A percentile compares a stretch with the other conserved stretches of the same genome.
These are phyloP conservation scores for Lampris megalopsis DNA, from an alignment of 2,113 vertebrate species.

Conservation along the genomic window DNA sequence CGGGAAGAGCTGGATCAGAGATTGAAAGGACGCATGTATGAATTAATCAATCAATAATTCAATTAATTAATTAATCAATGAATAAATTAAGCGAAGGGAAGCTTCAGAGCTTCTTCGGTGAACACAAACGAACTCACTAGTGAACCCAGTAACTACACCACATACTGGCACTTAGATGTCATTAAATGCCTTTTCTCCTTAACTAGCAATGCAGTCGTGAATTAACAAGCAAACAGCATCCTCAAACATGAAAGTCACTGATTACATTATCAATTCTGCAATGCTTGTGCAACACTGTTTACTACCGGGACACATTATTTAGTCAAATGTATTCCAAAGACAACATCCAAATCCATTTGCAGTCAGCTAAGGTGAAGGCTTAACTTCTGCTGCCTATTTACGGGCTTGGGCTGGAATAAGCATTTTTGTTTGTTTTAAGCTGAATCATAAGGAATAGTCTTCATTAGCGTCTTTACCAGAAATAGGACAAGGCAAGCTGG, in stretches of 20 bases:
- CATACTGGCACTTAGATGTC: too few relatives aligned
- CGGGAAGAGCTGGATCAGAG: too few relatives aligned
- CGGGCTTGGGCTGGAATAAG: not conserved
- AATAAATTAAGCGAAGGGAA: too few relatives aligned
- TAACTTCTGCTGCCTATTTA: constrained; percentile 1
- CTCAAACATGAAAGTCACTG: not conserved
- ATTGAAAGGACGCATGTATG: too few relatives aligned
- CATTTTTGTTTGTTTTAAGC: not conserved
- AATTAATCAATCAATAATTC: too few relatives aligned
- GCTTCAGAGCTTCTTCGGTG: too few relatives aligned
- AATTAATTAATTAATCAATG: too few relatives aligned
- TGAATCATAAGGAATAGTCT: not conserved
- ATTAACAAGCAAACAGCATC: not conserved
- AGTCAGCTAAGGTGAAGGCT: constrained; percentile 7
- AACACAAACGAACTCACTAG: too few relatives aligned
- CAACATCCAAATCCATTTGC: not conserved
- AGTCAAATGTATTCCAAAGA: constrained; percentile 11
- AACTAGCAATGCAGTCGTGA: too few relatives aligned
- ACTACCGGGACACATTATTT: constrained; percentile 2
- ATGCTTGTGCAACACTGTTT: not conserved
- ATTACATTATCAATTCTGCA: not conserved
- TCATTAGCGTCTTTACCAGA: not conserved
- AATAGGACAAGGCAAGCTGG: not conserved
- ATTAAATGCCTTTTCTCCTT: too few relatives aligned
- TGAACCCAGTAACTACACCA: too few relatives aligned